Evolutionary conservation across 1,140 invertebrate genomes (phyloP).

Genomic region (Hetaerina americana): DNA sequence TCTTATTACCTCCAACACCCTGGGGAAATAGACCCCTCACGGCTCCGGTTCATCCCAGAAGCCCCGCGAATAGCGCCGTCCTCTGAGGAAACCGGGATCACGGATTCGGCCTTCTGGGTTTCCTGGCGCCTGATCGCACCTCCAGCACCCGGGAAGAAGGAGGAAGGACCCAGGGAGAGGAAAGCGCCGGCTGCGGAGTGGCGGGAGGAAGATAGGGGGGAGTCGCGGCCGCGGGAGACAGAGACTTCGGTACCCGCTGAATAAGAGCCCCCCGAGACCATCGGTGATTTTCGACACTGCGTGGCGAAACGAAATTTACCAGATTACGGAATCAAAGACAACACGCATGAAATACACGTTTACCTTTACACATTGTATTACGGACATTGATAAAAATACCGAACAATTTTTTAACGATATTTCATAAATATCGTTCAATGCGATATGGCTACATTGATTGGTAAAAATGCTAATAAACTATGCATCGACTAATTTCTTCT

Average conservation of each 20-base stretch:
- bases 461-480: too few species aligned
- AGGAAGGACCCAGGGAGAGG: neutral
- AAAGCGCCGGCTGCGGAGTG: too few species aligned
- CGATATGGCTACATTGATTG: too few species aligned
- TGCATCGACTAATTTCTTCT: too few species aligned
- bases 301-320: too few species aligned
- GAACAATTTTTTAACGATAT: too few species aligned
- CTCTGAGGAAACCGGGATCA: slow-evolving; percentile 46
- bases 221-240: neutral
- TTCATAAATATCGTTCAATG: too few species aligned
- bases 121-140: slow-evolving; percentile 41
- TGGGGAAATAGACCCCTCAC: slow-evolving; percentile 53
- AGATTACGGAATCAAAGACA: too few species aligned
- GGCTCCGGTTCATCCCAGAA: slow-evolving; percentile 56
- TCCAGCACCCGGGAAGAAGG: slow-evolving; percentile 25
- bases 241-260: neutral
- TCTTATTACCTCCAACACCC: slow-evolving; percentile 62
- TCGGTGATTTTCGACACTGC: neutral
- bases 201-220: neutral
- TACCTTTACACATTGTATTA: too few species aligned
- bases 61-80: slow-evolving; percentile 56
- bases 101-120: neutral
- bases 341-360: too few species aligned
- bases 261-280: neutral
- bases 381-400: too few species aligned